Evolutionary conservation across 2,888 invertebrate species (phyloP).

Genomic region (Aricia artaxerxes): DNA sequence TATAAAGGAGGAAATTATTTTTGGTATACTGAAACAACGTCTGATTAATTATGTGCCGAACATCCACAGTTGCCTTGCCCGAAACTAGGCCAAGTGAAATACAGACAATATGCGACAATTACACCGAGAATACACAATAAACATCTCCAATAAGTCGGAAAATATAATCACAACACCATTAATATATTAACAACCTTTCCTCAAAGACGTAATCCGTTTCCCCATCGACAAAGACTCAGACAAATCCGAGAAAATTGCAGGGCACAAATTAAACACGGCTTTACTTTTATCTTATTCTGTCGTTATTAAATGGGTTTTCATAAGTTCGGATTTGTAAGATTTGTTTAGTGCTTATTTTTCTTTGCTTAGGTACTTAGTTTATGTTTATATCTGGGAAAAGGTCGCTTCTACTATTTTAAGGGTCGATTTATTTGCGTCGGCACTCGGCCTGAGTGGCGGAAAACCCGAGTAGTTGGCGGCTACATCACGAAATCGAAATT

Average conservation of each 20-base stretch:
- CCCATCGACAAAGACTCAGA: conserved; percentile 65
- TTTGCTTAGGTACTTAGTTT: no score
- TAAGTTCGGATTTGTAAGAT: neutral
- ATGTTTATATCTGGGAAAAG: no score
- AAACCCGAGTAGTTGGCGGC: no score
- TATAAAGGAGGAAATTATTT: no score
- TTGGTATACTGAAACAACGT: no score
- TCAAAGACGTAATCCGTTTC: conserved; percentile 60
- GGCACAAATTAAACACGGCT: conserved; percentile 57
- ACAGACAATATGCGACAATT: neutral
- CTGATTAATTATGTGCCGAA: no score
- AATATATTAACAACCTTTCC: conserved; percentile 30
- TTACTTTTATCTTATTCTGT: conserved; percentile 17
- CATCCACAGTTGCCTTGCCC: neutral
- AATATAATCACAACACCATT: conserved; percentile 24
- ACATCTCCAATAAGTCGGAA: conserved; percentile 17
- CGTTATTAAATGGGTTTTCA: conserved; percentile 11
- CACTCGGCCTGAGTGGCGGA: no score
- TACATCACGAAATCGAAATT: no score
- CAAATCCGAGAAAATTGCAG: conserved; percentile 64
- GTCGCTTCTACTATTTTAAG: no score
- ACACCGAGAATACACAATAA: neutral
- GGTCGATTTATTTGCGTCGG: no score
- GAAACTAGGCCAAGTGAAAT: neutral
- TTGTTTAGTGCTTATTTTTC: neutral